Percentiles rank a stretch among this genome's conserved stretches.
phyloP scores from a whole-genome alignment of 2,797 vertebrate species.

The Sebastes reedi region DNA sequence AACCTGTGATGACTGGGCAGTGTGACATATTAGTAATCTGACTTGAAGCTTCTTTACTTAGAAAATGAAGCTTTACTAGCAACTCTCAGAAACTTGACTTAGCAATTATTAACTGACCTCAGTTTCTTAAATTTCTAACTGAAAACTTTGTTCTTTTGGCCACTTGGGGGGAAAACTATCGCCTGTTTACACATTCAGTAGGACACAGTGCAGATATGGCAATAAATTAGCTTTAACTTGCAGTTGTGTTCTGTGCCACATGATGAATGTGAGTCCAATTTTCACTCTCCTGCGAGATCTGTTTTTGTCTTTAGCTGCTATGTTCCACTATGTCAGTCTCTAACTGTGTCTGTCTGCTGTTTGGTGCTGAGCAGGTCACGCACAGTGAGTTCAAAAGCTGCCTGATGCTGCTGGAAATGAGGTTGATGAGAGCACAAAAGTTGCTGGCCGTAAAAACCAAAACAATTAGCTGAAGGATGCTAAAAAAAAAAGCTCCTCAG shows the following conservation, averaged over 20 bases:
- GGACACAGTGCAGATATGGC: background rate
- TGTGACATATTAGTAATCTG: background rate
- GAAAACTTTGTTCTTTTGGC: too few species aligned
- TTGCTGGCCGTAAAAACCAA: too few species aligned
- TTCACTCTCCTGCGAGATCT: background rate
- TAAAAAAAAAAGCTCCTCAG: background rate
- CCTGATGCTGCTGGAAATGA: background rate
- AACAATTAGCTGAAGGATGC: background rate
- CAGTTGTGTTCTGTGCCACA: background rate
- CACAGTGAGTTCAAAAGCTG: background rate
- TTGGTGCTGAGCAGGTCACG: background rate
- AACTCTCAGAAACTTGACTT: background rate
- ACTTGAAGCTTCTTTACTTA: background rate
- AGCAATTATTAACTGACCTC: background rate
- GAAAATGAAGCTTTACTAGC: background rate
- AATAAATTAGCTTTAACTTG: background rate
- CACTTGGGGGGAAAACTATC: background rate
- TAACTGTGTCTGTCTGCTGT: background rate
- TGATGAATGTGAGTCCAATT: background rate
- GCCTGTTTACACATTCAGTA: background rate
- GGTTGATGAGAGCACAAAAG: background rate
- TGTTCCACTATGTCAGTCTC: background rate
- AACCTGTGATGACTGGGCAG: too few species aligned
- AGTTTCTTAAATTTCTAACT: background rate
- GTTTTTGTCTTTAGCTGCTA: background rate